These are phyloP conservation scores for Lepidocolaptes lacrymiger DNA, from an alignment of 2,797 vertebrate species.

Conservation along the genomic window DNA sequence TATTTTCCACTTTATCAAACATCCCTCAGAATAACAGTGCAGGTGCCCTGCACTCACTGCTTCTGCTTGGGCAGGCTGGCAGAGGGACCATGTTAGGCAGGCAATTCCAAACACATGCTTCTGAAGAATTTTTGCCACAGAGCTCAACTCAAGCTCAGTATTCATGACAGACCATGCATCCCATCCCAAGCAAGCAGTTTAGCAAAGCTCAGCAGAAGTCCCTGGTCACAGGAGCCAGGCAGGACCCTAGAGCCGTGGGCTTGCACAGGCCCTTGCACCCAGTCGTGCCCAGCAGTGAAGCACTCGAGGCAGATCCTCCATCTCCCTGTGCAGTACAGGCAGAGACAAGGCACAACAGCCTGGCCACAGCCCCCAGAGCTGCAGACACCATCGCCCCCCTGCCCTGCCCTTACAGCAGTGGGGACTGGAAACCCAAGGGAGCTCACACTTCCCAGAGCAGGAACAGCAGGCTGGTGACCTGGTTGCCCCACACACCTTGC, in stretches of 20 bases:
- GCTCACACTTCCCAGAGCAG: background rate
- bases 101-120: background rate
- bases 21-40: background rate
- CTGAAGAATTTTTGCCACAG: background rate
- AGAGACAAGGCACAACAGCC: background rate
- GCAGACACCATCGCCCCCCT: background rate
- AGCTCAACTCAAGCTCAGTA: background rate
- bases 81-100: rapidly evolving
- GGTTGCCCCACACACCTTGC: background rate
- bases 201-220: background rate
- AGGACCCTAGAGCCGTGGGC: rapidly evolving
- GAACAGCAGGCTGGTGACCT: background rate
- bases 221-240: background rate
- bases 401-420: background rate
- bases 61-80: background rate
- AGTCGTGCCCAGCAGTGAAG: rapidly evolving
- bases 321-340: rapidly evolving
- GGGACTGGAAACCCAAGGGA: background rate
- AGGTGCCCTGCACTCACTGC: background rate
- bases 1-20: background rate
- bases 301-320: rapidly evolving
- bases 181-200: background rate
- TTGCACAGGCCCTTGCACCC: rapidly evolving
- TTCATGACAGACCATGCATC: background rate
- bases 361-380: no score